Conservation (phyloP, 1,140 invertebrate species). For the Popillia japonica region DNA sequence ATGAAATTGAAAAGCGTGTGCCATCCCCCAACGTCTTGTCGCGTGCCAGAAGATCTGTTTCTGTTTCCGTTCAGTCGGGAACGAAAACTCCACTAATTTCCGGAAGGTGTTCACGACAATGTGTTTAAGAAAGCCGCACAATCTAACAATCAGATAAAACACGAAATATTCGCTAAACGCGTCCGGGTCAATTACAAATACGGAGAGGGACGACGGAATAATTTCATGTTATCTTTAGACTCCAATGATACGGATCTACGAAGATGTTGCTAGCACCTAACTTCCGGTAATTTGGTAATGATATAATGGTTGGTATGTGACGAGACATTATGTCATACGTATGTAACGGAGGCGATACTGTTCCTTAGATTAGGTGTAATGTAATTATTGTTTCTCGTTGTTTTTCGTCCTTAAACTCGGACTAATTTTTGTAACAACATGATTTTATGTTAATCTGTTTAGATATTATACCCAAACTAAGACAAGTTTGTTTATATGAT, state of each 20-base stretch:
- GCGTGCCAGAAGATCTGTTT: slow-evolving; percentile 40
- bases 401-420: too few species aligned
- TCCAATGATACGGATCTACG: slow-evolving; percentile 13
- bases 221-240: background rate
- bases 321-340: too few species aligned
- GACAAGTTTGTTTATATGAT: too few species aligned
- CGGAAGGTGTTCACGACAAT: slow-evolving; percentile 30
- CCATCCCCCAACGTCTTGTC: slow-evolving; percentile 13
- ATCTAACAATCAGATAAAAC: background rate
- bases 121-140: background rate
- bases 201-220: background rate
- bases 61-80: slow-evolving; percentile 15
- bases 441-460: too few species aligned
- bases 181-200: background rate
- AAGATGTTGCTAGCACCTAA: background rate
- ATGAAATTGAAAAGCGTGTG: slow-evolving; percentile 36
- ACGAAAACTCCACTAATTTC: slow-evolving; percentile 37
- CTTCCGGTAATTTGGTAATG: background rate
- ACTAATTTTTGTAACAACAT: too few species aligned
- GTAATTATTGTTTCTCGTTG: too few species aligned
- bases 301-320: too few species aligned
- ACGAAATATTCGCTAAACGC: background rate
- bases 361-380: too few species aligned
- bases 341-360: too few species aligned
- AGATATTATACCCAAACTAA: too few species aligned